These are phyloP conservation scores for Scolanthus callimorphus DNA, from an alignment of 92 coral and sea anemone species.

Conservation along the genomic window DNA sequence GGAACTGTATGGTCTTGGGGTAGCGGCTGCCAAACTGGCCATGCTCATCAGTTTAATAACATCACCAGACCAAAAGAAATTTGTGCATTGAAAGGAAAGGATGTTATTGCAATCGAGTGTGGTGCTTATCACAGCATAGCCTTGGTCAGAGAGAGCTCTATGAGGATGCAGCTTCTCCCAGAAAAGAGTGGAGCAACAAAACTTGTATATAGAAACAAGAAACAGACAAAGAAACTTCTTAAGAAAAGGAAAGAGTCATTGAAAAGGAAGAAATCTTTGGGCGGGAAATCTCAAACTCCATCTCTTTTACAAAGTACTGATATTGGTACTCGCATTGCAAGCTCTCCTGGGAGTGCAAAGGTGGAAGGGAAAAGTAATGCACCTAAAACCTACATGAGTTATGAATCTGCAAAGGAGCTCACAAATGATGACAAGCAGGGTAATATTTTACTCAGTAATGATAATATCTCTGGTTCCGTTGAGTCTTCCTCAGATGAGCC, in stretches of 20 bases:
- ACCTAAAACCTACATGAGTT: conserved; percentile 66
- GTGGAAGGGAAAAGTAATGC: conserved; percentile 9
- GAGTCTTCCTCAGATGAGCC: not conserved
- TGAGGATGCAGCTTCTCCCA: conserved; percentile 13
- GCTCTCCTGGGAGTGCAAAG: conserved; percentile 1
- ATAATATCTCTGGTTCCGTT: not conserved
- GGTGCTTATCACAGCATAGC: conserved; percentile 95
- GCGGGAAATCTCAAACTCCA: not conserved
- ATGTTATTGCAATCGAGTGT: conserved; percentile 64
- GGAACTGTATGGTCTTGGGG: conserved; percentile 99
- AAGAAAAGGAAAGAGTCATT: conserved; percentile 31
- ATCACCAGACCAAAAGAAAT: conserved; percentile 53
- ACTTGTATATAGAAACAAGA: conserved; percentile 6
- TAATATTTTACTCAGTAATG: too few relatives aligned
- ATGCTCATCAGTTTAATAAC: conserved; percentile 46
- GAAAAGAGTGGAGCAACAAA: conserved; percentile 2
- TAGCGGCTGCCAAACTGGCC: conserved; percentile 80
- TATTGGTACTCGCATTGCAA: not conserved
- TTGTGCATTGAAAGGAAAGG: conserved; percentile 64
- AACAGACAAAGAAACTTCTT: conserved; percentile 12
- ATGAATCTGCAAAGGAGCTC: conserved; percentile 34
- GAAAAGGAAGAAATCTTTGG: conserved; percentile 22
- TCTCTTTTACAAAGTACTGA: conserved; percentile 19
- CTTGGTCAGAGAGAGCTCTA: conserved; percentile 45
- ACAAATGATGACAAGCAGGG: conserved; percentile 2